These are phyloP conservation scores for Maccullochella peelii DNA, from an alignment of 2,113 vertebrate species.

Conservation along the genomic window DNA sequence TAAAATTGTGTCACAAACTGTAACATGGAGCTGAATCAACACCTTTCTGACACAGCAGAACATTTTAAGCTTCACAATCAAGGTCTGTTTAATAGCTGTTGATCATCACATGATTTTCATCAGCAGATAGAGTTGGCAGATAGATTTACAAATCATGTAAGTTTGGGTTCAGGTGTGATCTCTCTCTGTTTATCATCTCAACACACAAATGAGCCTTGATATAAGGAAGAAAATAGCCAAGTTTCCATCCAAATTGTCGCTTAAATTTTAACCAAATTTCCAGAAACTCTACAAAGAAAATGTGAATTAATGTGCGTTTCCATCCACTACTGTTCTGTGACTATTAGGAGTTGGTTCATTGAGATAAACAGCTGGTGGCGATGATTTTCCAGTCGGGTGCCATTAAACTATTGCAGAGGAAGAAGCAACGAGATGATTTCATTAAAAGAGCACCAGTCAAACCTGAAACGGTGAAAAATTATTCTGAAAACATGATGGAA, in stretches of 20 bases:
- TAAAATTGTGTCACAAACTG: slow-evolving; percentile 5
- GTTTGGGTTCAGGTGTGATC: background rate
- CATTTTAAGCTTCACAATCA: background rate
- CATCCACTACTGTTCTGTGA: background rate
- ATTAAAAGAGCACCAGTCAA: too few species aligned
- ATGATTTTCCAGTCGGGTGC: background rate
- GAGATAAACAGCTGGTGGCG: background rate
- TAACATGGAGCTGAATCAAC: background rate
- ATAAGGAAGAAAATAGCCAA: background rate
- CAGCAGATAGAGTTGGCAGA: background rate
- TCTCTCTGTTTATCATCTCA: background rate
- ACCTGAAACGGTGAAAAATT: too few species aligned
- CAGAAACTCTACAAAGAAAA: too few species aligned
- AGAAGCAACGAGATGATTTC: too few species aligned
- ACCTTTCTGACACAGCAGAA: background rate
- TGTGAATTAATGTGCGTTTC: background rate
- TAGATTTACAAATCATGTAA: background rate
- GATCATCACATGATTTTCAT: background rate
- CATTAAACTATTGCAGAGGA: too few species aligned
- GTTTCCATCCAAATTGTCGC: background rate
- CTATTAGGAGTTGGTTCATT: background rate
- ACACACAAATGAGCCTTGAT: background rate
- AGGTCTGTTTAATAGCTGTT: background rate
- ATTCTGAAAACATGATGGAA: background rate
- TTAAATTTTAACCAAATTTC: too few species aligned